Evolutionary conservation across 2,797 vertebrate species (phyloP).

Genomic region (Myotis pilosus): DNA sequence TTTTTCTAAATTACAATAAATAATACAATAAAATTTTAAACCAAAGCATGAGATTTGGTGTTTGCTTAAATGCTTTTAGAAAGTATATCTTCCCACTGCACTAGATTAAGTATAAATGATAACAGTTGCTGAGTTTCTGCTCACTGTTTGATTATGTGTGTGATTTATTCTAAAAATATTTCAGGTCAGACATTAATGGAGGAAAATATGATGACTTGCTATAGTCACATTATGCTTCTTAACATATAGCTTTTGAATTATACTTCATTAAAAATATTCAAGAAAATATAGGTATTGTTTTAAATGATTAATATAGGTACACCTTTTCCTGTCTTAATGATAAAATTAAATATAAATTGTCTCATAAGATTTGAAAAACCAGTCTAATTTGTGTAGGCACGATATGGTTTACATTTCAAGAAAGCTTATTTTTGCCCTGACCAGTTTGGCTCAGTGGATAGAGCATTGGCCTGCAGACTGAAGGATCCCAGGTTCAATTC

Average conservation of each 20-base stretch:
- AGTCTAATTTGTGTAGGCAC: background rate
- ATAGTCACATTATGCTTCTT: background rate
- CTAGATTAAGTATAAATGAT: background rate
- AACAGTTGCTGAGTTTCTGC: background rate
- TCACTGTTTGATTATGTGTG: background rate
- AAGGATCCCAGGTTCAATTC: no score
- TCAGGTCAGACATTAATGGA: background rate
- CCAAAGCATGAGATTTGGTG: background rate
- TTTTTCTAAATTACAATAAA: background rate
- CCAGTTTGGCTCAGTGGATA: no score
- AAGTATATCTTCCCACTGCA: background rate
- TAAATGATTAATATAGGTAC: background rate
- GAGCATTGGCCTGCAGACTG: no score
- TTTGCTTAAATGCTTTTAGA: background rate
- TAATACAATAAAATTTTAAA: background rate
- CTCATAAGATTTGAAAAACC: background rate
- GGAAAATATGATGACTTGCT: background rate
- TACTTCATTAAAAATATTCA: background rate
- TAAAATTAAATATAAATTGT: background rate
- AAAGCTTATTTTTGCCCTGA: background rate
- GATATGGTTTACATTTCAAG: background rate
- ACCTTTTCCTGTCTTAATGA: background rate
- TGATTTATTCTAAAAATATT: conserved; percentile 16
- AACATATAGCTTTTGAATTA: background rate
- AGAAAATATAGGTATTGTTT: background rate